These are phyloP conservation scores for Pammene fasciana DNA, from an alignment of 2,888 invertebrate genomes.

Conservation along the genomic window DNA sequence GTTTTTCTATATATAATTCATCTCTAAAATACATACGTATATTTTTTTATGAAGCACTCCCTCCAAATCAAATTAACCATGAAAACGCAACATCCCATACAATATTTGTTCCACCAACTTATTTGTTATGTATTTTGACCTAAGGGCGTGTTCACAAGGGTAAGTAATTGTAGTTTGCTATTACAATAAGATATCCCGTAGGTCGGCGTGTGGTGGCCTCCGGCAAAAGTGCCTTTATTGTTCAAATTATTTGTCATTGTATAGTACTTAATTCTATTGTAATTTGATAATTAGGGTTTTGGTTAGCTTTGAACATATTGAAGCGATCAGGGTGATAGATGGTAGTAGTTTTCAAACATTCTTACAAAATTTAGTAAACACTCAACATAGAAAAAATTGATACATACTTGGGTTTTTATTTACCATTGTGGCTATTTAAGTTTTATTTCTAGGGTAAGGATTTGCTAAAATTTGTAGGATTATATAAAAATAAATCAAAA, in stretches of 20 bases:
- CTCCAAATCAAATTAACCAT: constrained; percentile 18
- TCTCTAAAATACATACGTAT: no score
- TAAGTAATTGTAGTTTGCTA: constrained; percentile 49
- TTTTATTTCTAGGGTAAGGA: no score
- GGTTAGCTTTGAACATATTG: neutral
- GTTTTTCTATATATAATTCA: no score
- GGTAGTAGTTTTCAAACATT: neutral
- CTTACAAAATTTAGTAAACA: no score
- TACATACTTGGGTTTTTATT: no score
- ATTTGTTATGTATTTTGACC: constrained; percentile 42
- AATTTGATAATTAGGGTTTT: constrained; percentile 8
- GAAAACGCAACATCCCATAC: constrained; percentile 29
- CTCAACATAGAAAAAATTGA: no score
- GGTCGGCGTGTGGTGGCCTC: constrained; percentile 31
- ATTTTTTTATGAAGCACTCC: constrained; percentile 4
- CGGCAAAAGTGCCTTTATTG: constrained; percentile 30
- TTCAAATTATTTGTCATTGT: constrained; percentile 21
- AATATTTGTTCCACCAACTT: constrained; percentile 28
- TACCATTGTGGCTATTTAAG: no score
- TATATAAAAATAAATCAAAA: no score
- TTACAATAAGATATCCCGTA: constrained; percentile 45
- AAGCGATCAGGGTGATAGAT: neutral
- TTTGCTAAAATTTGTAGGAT: no score
- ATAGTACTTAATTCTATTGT: constrained; percentile 20
- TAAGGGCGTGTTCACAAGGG: constrained; percentile 45